phyloP scores from a whole-genome alignment of 2,113 vertebrate genomes.

The Epinephelus cyanopodus region DNA sequence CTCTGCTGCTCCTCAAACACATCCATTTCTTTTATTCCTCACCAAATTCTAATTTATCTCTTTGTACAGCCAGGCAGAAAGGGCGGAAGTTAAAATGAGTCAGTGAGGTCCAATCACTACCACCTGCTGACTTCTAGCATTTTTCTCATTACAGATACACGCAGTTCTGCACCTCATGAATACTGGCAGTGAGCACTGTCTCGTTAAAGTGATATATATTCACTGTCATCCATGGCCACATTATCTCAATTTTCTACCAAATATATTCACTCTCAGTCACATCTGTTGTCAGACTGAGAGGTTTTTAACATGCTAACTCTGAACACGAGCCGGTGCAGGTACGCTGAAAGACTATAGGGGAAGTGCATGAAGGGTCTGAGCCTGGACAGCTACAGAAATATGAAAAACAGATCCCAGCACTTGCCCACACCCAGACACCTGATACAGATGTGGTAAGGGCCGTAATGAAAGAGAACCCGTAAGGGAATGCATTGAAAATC shows the following conservation, averaged over 20 bases:
- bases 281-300: constrained; percentile 8
- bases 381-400: constrained; percentile 36
- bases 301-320: constrained; percentile 11
- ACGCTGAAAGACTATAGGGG: constrained; percentile 7
- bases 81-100: constrained; percentile 27
- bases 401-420: constrained; percentile 63
- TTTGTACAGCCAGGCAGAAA: constrained; percentile 31
- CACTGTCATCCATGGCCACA: neutral
- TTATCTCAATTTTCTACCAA: neutral
- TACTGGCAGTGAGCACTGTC: neutral
- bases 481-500: constrained; percentile 55
- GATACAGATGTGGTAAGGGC: constrained; percentile 56
- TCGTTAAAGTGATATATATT: neutral
- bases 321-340: neutral
- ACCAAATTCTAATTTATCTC: constrained; percentile 22
- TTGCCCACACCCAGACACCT: constrained; percentile 65
- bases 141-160: constrained; percentile 2
- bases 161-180: neutral
- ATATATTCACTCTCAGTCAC: constrained; percentile 6
- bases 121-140: neutral
- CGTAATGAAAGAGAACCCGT: constrained; percentile 59
- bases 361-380: constrained; percentile 26
- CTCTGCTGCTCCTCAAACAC: constrained; percentile 41
- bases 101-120: constrained; percentile 6
- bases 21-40: constrained; percentile 29